Base-by-base conservation (phyloP, 1,140 invertebrate genomes). In the Drosophila sp. region DNA sequence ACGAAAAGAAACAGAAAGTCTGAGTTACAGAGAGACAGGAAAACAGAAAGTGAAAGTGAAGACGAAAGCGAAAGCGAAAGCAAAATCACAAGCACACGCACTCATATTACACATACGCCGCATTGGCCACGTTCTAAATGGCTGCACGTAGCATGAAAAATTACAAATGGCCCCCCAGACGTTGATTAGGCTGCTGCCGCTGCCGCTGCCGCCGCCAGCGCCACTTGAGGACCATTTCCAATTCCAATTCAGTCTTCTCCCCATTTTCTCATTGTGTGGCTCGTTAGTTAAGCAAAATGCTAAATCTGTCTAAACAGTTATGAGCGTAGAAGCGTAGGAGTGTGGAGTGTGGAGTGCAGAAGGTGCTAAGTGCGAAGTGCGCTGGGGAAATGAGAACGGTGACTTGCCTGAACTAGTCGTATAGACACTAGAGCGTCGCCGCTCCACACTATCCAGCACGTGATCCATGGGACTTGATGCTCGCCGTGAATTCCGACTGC, bases 391-490 rank as follows among this genome's bases (percentile, higher is more conserved):
- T 17, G 17, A 17, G 17, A 17, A 17, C 17, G 11, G 4, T 44
- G n/a, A 97, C 96, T 97, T 96, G 91, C 95, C 96, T 61, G 96
- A 97, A 85, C 96, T 97, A 25, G 94, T 96, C 8, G 97, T 97
- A 79, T 96, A 96, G 50, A 95, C 96, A 2, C 96, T 97, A 0
- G 96, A 97, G 66, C 96, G 92, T 62, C 96, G 92, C 60, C 96
- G 93, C 81, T 90, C 87, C 71, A 85, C 86, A 71, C 73, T 90
- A 66, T 92, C 91, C 62, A 91, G 83, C 27, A 91, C 74, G 76
- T 91, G 90, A 76, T 93, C 93, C 90, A 96, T 96, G 2, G 96
- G 95, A 17, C 96, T 96, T 7, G 96, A 96, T 7, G 95, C 93
- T 56, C 95, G 92, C 61, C 95, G 91, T 33, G 92, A 92, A 44